Conservation (phyloP, 2,888 invertebrate genomes). For the Rutpela maculata region DNA sequence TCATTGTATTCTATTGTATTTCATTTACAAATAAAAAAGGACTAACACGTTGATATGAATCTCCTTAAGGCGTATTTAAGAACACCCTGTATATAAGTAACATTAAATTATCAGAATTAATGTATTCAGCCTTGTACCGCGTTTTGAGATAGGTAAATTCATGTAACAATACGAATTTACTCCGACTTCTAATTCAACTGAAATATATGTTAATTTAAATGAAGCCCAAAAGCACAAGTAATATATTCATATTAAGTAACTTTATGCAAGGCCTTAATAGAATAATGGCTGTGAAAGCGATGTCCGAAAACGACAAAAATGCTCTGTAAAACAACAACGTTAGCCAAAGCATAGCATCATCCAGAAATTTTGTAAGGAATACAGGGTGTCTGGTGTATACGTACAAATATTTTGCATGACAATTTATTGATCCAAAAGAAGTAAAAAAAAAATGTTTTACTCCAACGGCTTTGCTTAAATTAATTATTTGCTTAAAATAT, state of each 20-base stretch:
- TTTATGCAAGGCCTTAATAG: not conserved
- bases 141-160: not conserved
- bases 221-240: not conserved
- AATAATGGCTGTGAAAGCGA: not conserved
- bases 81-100: no score
- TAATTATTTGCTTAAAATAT: no score
- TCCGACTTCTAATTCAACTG: slow-evolving; percentile 7
- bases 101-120: not conserved
- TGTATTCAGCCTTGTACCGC: not conserved
- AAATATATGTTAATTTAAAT: slow-evolving; percentile 7
- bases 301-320: not conserved
- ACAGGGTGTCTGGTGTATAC: no score
- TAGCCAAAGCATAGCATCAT: not conserved
- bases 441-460: no score
- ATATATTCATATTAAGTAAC: slow-evolving; percentile 1
- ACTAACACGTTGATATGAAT: no score
- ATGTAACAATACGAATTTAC: not conserved
- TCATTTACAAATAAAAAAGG: no score
- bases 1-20: no score
- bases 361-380: not conserved
- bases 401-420: no score
- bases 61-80: no score
- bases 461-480: no score
- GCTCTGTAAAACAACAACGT: slow-evolving; percentile 1
- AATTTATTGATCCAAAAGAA: no score